Conservation (phyloP, 2,797 vertebrate species). For the Loris lydekkerianus region DNA sequence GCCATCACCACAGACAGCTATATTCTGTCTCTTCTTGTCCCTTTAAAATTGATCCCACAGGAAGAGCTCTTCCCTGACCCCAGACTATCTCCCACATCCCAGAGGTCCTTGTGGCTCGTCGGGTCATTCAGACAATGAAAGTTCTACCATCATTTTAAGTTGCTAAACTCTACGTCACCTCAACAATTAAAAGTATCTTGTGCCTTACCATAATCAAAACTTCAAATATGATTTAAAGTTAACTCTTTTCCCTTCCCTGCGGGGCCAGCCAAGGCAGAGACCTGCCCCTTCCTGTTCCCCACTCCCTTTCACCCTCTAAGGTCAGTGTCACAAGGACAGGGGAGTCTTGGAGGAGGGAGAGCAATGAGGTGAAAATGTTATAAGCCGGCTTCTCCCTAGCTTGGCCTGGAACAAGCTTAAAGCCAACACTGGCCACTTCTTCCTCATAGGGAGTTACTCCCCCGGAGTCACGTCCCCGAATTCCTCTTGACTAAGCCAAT, state of each 20-base stretch:
- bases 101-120: neutral
- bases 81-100: neutral
- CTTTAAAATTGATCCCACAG: neutral
- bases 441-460: no score
- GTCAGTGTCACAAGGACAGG: fast-evolving
- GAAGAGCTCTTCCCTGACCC: neutral
- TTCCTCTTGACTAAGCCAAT: fast-evolving
- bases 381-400: neutral
- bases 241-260: neutral
- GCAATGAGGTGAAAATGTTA: neutral
- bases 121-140: neutral
- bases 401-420: fast-evolving
- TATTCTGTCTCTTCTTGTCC: neutral
- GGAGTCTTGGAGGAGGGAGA: neutral
- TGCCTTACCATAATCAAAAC: neutral
- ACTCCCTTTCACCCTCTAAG: no score
- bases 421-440: neutral
- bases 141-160: neutral
- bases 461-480: fast-evolving
- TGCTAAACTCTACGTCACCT: neutral
- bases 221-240: neutral
- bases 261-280: neutral
- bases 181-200: neutral
- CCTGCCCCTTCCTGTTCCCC: neutral
- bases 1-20: fast-evolving